A percentile compares a stretch with the other conserved stretches of the same genome.
Conservation (phyloP, 1,140 invertebrate genomes). For the Oreohelix idahoensis region DNA sequence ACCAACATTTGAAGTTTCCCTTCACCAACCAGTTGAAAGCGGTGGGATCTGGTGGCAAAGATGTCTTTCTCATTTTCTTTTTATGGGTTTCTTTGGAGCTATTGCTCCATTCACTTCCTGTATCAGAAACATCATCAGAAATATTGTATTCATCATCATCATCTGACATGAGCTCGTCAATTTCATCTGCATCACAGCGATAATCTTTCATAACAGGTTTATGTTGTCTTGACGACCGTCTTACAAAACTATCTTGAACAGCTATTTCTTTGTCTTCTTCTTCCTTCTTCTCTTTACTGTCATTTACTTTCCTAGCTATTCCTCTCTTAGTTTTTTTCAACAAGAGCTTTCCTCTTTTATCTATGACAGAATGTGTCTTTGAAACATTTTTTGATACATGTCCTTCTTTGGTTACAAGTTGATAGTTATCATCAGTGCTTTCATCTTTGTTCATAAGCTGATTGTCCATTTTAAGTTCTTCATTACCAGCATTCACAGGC, state of each 20-base stretch:
- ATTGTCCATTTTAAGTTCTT: neutral
- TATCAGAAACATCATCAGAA: conserved; percentile 7
- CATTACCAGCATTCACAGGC: neutral
- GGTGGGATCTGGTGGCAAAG: conserved; percentile 7
- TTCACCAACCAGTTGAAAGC: conserved; percentile 1
- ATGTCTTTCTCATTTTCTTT: conserved; percentile 18
- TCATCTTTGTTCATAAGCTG: neutral
- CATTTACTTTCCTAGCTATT: conserved; percentile 5
- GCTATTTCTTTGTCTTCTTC: neutral
- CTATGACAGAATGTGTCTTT: neutral
- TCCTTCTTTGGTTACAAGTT: neutral
- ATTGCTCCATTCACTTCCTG: neutral
- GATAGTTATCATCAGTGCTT: neutral
- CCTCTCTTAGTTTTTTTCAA: conserved; percentile 17
- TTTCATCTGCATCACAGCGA: neutral
- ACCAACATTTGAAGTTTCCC: conserved; percentile 26
- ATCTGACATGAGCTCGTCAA: conserved; percentile 15
- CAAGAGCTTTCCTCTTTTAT: neutral
- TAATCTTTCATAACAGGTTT: conserved; percentile 18
- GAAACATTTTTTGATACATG: neutral
- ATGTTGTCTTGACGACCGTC: conserved; percentile 14
- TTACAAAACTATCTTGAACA: conserved; percentile 24
- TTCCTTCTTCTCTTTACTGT: neutral
- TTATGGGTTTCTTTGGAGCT: neutral
- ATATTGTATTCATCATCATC: conserved; percentile 33